phyloP scores from a whole-genome alignment of 2,888 invertebrate species.

The Clostera curtula region DNA sequence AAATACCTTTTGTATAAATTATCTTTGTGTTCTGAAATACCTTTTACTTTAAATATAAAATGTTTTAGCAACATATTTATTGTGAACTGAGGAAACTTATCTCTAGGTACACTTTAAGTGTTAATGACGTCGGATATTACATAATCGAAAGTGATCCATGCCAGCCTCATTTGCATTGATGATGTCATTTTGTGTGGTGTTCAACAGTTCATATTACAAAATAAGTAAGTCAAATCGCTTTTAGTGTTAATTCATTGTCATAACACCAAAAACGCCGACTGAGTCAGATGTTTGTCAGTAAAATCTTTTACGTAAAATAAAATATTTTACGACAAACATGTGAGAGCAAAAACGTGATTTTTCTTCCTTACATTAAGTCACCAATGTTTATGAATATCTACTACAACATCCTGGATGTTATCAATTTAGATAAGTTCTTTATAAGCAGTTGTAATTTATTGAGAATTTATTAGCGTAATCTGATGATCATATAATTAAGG shows the following conservation, averaged over 20 bases:
- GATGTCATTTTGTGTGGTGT: constrained; percentile 26
- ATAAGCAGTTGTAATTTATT: neutral
- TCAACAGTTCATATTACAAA: too few species aligned
- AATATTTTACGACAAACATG: constrained; percentile 5
- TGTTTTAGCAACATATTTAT: too few species aligned
- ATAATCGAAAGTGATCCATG: constrained; percentile 31
- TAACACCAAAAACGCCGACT: constrained; percentile 3
- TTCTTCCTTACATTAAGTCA: too few species aligned
- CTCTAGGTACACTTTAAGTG: constrained; percentile 1
- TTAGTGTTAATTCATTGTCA: constrained; percentile 7
- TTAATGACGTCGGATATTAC: constrained; percentile 15
- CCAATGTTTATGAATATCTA: too few species aligned
- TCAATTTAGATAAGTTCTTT: neutral
- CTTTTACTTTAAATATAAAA: too few species aligned
- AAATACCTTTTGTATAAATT: too few species aligned
- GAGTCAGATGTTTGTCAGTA: too few species aligned
- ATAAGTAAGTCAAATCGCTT: too few species aligned
- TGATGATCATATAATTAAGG: too few species aligned
- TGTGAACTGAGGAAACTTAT: neutral
- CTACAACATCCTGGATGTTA: constrained; percentile 1
- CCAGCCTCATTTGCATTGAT: constrained; percentile 32
- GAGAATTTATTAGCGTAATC: too few species aligned
- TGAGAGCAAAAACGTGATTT: constrained; percentile 1
- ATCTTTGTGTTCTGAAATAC: too few species aligned
- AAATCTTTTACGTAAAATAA: too few species aligned